phyloP scores from a whole-genome alignment of 2,888 invertebrate species.

The Sacculina carcini region DNA sequence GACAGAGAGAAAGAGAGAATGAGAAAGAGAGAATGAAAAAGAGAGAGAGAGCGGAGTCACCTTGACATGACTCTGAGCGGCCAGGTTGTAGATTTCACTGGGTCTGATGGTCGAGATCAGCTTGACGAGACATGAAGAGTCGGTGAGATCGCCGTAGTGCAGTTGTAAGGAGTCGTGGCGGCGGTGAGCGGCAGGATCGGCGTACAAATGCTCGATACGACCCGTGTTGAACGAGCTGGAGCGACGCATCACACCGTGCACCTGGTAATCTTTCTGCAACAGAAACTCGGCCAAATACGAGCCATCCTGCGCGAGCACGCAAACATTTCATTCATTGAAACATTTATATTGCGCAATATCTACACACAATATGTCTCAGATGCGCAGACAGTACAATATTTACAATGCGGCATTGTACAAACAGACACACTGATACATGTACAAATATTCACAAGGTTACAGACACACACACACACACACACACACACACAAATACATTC shows the following conservation, averaged over 20 bases:
- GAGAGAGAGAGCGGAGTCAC: slow-evolving; percentile 25
- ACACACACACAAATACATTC: background rate
- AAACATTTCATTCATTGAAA: background rate
- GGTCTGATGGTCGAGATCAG: slow-evolving; percentile 53
- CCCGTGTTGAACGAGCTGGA: slow-evolving; percentile 90
- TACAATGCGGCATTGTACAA: background rate
- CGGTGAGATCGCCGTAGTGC: slow-evolving; percentile 97
- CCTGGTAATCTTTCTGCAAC: slow-evolving; percentile 67
- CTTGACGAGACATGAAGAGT: slow-evolving; percentile 77
- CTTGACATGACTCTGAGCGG: slow-evolving; percentile 96
- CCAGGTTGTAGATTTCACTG: slow-evolving; percentile 87
- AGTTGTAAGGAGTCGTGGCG: slow-evolving; percentile 34
- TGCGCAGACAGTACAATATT: background rate
- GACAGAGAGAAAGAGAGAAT: too few species aligned
- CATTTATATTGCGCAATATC: too few species aligned
- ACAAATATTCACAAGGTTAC: background rate
- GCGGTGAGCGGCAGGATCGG: slow-evolving; percentile 63
- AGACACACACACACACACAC: background rate
- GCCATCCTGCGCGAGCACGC: slow-evolving; percentile 64
- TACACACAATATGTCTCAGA: too few species aligned
- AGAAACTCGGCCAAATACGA: slow-evolving; percentile 88
- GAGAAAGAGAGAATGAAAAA: background rate
- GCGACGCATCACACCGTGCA: slow-evolving; percentile 83
- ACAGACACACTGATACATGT: background rate
- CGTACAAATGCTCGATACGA: slow-evolving; percentile 84